Evolutionary conservation across 2,888 invertebrate species (phyloP).

Genomic region (Phrixothrix hirtus): DNA sequence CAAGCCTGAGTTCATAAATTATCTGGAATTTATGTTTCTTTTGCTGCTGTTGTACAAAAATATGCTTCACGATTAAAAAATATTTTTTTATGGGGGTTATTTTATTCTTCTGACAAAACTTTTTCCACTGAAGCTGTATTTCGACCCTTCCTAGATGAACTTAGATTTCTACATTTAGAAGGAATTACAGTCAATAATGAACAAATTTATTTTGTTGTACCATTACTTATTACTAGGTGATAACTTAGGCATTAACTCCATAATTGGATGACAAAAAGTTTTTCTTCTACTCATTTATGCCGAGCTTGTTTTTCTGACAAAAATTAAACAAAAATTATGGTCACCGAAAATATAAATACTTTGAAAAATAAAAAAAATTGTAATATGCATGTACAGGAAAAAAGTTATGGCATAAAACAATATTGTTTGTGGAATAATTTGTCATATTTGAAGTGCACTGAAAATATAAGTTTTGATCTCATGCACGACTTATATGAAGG

Average conservation of each 20-base stretch:
- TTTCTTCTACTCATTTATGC: too few relatives aligned
- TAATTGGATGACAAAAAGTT: too few relatives aligned
- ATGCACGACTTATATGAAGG: too few relatives aligned
- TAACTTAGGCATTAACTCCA: neutral
- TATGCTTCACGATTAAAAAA: neutral
- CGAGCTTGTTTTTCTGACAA: too few relatives aligned
- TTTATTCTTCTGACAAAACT: neutral
- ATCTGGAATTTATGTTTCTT: neutral
- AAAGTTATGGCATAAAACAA: too few relatives aligned
- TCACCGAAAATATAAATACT: too few relatives aligned
- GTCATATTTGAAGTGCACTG: too few relatives aligned
- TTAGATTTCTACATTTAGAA: neutral
- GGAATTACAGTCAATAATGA: neutral
- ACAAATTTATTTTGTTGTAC: neutral
- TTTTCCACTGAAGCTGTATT: neutral
- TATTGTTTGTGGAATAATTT: too few relatives aligned
- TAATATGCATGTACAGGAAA: too few relatives aligned
- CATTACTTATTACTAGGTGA: neutral
- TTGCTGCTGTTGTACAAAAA: neutral
- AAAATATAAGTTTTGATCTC: too few relatives aligned
- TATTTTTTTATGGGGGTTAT: neutral
- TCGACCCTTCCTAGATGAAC: neutral
- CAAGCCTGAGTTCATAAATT: neutral
- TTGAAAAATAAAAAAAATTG: too few relatives aligned
- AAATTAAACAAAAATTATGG: too few relatives aligned